Conservation (phyloP, 2,113 vertebrate species). For the Phyllostomus hastatus region DNA sequence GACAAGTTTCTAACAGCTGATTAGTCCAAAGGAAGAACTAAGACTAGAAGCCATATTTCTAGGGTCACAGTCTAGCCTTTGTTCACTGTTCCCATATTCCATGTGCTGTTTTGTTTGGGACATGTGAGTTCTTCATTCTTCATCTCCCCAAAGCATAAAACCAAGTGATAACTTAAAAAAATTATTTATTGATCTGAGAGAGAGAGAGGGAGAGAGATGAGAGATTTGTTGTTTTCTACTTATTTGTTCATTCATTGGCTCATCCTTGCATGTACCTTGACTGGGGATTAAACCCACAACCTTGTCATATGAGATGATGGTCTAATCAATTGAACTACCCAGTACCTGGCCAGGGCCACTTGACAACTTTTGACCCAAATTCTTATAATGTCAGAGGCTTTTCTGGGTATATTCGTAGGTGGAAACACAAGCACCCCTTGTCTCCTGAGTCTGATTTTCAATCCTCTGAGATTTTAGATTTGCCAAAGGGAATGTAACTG, state of each 20-base stretch:
- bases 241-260: too few species aligned
- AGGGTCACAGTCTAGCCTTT: background rate
- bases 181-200: too few species aligned
- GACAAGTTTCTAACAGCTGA: background rate
- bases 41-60: background rate
- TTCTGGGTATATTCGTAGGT: background rate
- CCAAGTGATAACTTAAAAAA: background rate
- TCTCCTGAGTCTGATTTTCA: background rate
- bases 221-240: too few species aligned
- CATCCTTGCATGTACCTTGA: too few species aligned
- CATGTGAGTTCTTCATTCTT: background rate
- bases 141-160: background rate
- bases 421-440: background rate
- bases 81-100: background rate
- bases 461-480: background rate
- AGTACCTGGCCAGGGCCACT: too few species aligned
- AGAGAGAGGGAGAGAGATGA: too few species aligned
- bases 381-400: background rate
- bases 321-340: too few species aligned
- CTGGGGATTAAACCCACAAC: too few species aligned
- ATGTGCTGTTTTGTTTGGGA: background rate
- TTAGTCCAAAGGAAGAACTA: background rate
- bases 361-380: background rate
- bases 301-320: too few species aligned
- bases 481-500: background rate